These are phyloP conservation scores for Megastigmus dorsalis DNA, from an alignment of 2,888 invertebrate genomes.

Conservation along the genomic window DNA sequence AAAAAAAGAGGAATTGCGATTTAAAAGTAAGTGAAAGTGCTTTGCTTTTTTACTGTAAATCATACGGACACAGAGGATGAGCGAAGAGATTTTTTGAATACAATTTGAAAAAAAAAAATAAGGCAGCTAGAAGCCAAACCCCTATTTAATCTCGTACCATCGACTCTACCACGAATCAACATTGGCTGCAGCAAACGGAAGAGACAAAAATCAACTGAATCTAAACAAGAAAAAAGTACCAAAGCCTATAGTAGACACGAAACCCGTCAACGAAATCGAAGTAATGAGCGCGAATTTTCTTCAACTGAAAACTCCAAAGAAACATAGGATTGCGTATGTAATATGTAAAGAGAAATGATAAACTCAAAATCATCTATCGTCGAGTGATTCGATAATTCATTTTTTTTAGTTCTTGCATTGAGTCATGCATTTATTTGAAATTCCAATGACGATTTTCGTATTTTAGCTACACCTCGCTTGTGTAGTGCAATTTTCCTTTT, in stretches of 20 bases:
- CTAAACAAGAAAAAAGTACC: constrained; percentile 44
- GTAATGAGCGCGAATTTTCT: constrained; percentile 42
- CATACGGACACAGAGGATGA: constrained; percentile 40
- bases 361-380: constrained; percentile 43
- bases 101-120: constrained; percentile 31
- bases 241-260: constrained; percentile 49
- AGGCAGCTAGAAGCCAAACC: constrained; percentile 50
- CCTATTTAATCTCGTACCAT: constrained; percentile 39
- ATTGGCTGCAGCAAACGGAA: constrained; percentile 43
- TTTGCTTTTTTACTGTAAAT: constrained; percentile 55
- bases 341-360: constrained; percentile 39
- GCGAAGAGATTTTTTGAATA: constrained; percentile 44
- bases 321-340: constrained; percentile 40
- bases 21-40: constrained; percentile 51
- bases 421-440: constrained; percentile 58
- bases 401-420: constrained; percentile 47
- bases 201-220: constrained; percentile 38
- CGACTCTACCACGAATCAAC: constrained; percentile 36
- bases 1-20: constrained; percentile 42
- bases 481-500: constrained; percentile 60
- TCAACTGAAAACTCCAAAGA: constrained; percentile 50
- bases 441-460: constrained; percentile 56
- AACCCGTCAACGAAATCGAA: constrained; percentile 39
- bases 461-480: constrained; percentile 57
- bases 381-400: constrained; percentile 36